Evolutionary conservation across 2,113 vertebrate genomes (phyloP), one percentile per base, ranked within the genome.

Genomic region (Melanocharis versteri): DNA sequence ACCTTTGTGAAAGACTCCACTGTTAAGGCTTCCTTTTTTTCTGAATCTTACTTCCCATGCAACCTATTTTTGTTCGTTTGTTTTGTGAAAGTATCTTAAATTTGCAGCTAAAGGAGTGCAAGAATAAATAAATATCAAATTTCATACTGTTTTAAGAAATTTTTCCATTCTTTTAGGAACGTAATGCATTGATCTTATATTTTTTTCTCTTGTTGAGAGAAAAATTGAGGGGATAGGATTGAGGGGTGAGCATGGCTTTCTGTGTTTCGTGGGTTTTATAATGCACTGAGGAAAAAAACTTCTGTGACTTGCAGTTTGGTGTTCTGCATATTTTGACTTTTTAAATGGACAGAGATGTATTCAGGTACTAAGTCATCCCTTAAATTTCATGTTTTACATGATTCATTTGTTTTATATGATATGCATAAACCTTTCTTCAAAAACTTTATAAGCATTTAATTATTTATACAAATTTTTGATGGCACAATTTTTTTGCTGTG

Each of bases 181-280:
- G 6, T 87, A 42, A 14, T 0, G 0, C 44, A 21, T 57, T 2
- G 1, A 7, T 37, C 22, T 58, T 15, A 3, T 12, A 17, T 40
- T 69, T 22, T 62, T 51, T 45, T 9, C 3, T 47, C 16, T 47
- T 3, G 2, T 5, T 65, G 18, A 72, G 77, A 50, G 40, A 27
- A 39, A 62, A 72, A 27, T 22, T 22, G 33, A 48, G 13, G 17
- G 13, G 4, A 15, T 66, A 31, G 26, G 15, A 12, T 15, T 20
- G 17, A 72, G 39, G 13, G 5, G 2, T 42, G 50, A 24, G 24
- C 5, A 7, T 47, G 40, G 9, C 21, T 65, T 73, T 75, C 31
- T 64, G 15, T 66, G 27, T 50, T 61, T 70, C 3, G 3, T 56
- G 54, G 5, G 6, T 30, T 75, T 92, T 57, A 20, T 40, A 48